Evolutionary conservation across 2,797 vertebrate genomes (phyloP).

Genomic region (Lacerta viridis): DNA sequence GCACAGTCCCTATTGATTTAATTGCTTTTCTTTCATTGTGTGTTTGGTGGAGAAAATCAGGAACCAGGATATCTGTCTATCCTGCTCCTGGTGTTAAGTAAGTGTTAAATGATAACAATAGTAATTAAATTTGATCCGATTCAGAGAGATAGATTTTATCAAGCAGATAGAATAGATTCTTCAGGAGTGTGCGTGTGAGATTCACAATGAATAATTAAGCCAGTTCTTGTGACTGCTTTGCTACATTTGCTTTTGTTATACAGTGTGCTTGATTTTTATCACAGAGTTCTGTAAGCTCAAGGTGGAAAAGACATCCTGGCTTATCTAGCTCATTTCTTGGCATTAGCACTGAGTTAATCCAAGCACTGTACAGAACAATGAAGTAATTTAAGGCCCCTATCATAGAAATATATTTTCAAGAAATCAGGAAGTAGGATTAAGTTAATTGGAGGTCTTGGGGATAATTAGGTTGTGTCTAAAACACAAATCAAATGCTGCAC

Average conservation of each 20-base stretch:
- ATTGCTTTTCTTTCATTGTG: neutral
- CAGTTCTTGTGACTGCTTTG: slow-evolving; percentile 22
- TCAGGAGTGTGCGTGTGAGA: neutral
- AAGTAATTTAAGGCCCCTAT: accelerated
- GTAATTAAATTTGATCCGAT: neutral
- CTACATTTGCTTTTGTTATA: neutral
- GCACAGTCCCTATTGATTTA: neutral
- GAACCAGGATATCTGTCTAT: neutral
- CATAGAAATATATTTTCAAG: neutral
- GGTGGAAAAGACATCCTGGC: neutral
- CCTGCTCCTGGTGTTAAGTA: neutral
- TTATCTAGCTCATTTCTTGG: neutral
- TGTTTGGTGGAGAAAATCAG: neutral
- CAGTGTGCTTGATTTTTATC: neutral
- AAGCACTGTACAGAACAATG: accelerated
- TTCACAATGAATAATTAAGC: slow-evolving; percentile 58
- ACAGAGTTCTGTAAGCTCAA: accelerated
- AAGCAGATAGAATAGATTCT: neutral
- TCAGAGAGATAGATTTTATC: neutral
- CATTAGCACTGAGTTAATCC: slow-evolving; percentile 8
- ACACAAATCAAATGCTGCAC: neutral
- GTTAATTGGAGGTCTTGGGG: neutral
- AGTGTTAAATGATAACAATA: neutral
- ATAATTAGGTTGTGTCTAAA: neutral
- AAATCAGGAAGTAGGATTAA: neutral